Evolutionary conservation across 2,888 invertebrate genomes (phyloP).

Genomic region (Schrankia costaestrigalis): DNA sequence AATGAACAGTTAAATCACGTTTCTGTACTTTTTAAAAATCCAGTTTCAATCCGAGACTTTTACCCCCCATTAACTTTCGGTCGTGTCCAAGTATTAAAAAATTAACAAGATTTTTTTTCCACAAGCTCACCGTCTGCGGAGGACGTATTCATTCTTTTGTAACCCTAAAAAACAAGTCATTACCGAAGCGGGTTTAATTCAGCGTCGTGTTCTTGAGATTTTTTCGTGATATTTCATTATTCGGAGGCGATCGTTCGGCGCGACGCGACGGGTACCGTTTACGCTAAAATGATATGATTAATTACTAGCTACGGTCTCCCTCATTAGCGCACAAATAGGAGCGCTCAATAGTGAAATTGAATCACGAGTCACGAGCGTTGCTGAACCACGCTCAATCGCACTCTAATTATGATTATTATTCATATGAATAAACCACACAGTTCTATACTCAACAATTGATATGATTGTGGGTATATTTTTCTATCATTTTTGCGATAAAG

Average conservation of each 20-base stretch:
- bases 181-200: slow-evolving; percentile 74
- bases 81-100: slow-evolving; percentile 58
- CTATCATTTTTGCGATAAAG: no score
- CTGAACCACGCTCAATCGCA: slow-evolving; percentile 57
- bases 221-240: slow-evolving; percentile 74
- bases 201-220: slow-evolving; percentile 65
- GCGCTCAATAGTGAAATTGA: slow-evolving; percentile 76
- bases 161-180: slow-evolving; percentile 81
- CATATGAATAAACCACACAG: slow-evolving; percentile 43
- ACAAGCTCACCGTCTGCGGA: slow-evolving; percentile 62
- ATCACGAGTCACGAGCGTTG: slow-evolving; percentile 64
- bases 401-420: slow-evolving; percentile 74
- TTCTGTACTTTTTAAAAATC: slow-evolving; percentile 37
- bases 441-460: no score
- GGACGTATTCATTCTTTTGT: slow-evolving; percentile 77
- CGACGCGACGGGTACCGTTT: slow-evolving; percentile 62
- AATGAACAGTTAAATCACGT: slow-evolving; percentile 43
- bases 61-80: slow-evolving; percentile 62
- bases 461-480: no score
- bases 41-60: slow-evolving; percentile 39
- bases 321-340: slow-evolving; percentile 77
- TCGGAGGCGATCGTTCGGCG: slow-evolving; percentile 64
- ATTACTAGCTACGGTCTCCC: slow-evolving; percentile 70
- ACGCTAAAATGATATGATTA: slow-evolving; percentile 79
- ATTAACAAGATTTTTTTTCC: slow-evolving; percentile 64